Base-by-base conservation (phyloP, 2,797 vertebrate genomes). In the Borostomias antarcticus region DNA sequence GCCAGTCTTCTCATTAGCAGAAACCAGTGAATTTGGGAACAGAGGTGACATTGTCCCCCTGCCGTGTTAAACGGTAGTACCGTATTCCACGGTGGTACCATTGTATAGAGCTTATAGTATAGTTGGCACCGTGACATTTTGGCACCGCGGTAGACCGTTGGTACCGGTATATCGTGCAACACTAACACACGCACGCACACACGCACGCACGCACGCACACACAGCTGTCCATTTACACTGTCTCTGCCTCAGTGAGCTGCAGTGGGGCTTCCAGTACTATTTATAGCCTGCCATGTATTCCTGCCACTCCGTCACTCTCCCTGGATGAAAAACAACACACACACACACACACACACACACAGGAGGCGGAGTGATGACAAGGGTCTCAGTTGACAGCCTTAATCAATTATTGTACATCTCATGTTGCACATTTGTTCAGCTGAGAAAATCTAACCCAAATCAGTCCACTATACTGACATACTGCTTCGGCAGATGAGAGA, bases 211-310 rank as follows among this genome's bases (percentile, higher is more conserved):
- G 28, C 58, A 60, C 47, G 21, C 4, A 50, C 11, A 50, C 45
- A 21, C 19, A 51, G 33, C 61, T 53, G 63, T 47, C 75, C 60
- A 73, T 75, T 76, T 77, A 77, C 74, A 74, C 74, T 71, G 56
- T 56, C 68, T 21, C 25, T 64, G 56, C 57, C 43, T 74, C 62
- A 64, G 69, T 73, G 68, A 64, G 30, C 64, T 70, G 33, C 73
- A 64, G 61, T 70, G 75, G 60, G 65, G 59, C 75, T 58, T 56
- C 28, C 19, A 29, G 6, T 23, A 21, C 80, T 85, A 81, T 82
- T 78, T 74, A 82, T 82, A 82, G 76, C 51, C 26, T 23, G 37
- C 52, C 59, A 66, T 69, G 62, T 75, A 67, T 58, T 60, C 48
- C 59, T 71, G 65, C 51, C 37, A 64, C 47, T 58, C 70, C 56